Conservation (phyloP, 2,888 invertebrate genomes). For the Drosophila prostipennis region DNA sequence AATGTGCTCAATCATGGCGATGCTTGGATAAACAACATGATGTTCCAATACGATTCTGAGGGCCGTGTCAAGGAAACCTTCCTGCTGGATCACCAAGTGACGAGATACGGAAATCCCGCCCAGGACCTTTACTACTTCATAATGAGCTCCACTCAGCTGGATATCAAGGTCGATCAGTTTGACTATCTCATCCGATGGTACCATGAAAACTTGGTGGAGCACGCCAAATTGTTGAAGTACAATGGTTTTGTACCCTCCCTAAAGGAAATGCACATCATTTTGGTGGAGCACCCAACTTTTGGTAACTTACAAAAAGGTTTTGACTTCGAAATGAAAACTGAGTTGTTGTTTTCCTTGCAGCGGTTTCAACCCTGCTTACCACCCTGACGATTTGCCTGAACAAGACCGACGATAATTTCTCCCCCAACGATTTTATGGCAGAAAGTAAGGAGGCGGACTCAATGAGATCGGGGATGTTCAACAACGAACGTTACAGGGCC, state of each 20-base stretch:
- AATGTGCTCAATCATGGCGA: slow-evolving; percentile 81
- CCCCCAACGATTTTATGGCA: slow-evolving; percentile 48
- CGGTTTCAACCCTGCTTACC: slow-evolving; percentile 51
- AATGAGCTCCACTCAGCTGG: slow-evolving; percentile 74
- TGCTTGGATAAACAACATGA: slow-evolving; percentile 77
- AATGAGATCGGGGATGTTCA: slow-evolving; percentile 50
- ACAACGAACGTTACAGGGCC: slow-evolving; percentile 66
- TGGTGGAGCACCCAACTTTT: slow-evolving; percentile 68
- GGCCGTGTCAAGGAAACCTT: slow-evolving; percentile 63
- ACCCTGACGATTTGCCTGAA: slow-evolving; percentile 54
- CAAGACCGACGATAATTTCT: slow-evolving; percentile 61
- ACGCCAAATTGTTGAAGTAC: slow-evolving; percentile 70
- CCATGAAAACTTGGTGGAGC: slow-evolving; percentile 66
- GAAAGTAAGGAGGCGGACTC: slow-evolving; percentile 21
- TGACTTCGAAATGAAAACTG: not conserved
- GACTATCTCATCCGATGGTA: slow-evolving; percentile 81
- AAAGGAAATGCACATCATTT: slow-evolving; percentile 69
- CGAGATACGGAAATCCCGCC: slow-evolving; percentile 75
- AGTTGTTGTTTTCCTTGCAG: slow-evolving; percentile 29
- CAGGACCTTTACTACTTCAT: slow-evolving; percentile 76
- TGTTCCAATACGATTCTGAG: slow-evolving; percentile 73
- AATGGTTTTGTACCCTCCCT: slow-evolving; percentile 68
- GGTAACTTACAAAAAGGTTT: slow-evolving; percentile 30
- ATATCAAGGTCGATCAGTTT: slow-evolving; percentile 78
- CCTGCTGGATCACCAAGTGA: slow-evolving; percentile 75